Conservation (phyloP, 2,113 vertebrate genomes). For the Emydura subglobosa region DNA sequence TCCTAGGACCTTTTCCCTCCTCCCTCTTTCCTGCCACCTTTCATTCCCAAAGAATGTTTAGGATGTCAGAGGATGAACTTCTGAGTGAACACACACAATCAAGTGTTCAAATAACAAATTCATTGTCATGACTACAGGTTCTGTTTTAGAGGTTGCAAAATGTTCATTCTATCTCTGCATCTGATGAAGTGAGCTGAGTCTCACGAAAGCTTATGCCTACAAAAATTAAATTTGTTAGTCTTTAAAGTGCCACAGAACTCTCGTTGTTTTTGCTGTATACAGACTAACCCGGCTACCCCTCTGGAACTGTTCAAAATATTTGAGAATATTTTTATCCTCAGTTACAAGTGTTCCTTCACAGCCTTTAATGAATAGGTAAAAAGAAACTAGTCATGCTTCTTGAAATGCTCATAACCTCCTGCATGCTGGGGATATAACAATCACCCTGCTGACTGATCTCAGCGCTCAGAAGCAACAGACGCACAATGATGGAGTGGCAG, state of each 20-base stretch:
- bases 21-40: not conserved
- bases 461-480: not conserved
- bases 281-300: no score
- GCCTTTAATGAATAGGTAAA: not conserved
- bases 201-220: no score
- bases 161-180: no score
- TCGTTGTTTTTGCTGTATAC: no score
- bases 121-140: not conserved
- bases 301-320: not conserved
- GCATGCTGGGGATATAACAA: fast-evolving
- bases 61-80: not conserved
- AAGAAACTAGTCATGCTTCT: not conserved
- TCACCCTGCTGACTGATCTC: not conserved
- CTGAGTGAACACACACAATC: not conserved
- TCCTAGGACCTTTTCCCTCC: not conserved
- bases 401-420: fast-evolving
- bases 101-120: not conserved
- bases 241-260: no score
- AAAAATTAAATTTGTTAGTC: no score
- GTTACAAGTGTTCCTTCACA: not conserved
- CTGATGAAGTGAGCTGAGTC: no score
- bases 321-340: not conserved
- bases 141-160: not conserved
- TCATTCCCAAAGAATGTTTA: not conserved
- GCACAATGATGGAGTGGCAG: fast-evolving